Evolutionary conservation across 2,888 invertebrate species (phyloP).

Genomic region (Dasypogon diadema): DNA sequence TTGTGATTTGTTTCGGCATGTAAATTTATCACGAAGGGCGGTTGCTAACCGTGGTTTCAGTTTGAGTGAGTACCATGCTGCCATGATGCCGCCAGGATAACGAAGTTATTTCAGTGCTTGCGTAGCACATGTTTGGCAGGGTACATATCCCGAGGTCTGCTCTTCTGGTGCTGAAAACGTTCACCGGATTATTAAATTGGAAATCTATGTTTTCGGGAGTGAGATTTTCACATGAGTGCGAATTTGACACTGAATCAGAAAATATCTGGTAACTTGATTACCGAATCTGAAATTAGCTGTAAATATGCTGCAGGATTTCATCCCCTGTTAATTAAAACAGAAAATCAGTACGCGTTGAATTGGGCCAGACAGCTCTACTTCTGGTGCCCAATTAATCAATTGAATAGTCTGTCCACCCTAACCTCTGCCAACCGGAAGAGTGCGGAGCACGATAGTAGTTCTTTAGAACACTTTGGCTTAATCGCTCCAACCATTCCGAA

Average conservation of each 20-base stretch:
- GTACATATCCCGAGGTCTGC: neutral
- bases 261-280: neutral
- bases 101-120: constrained; percentile 7
- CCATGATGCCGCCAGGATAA: neutral
- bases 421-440: neutral
- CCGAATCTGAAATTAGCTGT: neutral
- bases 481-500: constrained; percentile 4
- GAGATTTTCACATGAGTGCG: neutral
- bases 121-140: neutral
- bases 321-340: constrained; percentile 10
- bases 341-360: neutral
- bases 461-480: constrained; percentile 6
- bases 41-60: neutral
- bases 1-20: constrained; percentile 29
- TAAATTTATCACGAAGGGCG: constrained; percentile 25
- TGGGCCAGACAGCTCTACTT: neutral
- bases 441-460: neutral
- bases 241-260: neutral
- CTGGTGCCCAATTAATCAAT: constrained; percentile 27
- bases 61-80: neutral
- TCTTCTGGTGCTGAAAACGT: neutral
- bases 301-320: neutral
- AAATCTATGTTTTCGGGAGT: constrained; percentile 18
- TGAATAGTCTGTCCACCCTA: constrained; percentile 11
- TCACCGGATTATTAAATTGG: constrained; percentile 29